These are phyloP conservation scores for Leucoraja erinaceus DNA, from an alignment of 2,113 vertebrate species.

Conservation along the genomic window DNA sequence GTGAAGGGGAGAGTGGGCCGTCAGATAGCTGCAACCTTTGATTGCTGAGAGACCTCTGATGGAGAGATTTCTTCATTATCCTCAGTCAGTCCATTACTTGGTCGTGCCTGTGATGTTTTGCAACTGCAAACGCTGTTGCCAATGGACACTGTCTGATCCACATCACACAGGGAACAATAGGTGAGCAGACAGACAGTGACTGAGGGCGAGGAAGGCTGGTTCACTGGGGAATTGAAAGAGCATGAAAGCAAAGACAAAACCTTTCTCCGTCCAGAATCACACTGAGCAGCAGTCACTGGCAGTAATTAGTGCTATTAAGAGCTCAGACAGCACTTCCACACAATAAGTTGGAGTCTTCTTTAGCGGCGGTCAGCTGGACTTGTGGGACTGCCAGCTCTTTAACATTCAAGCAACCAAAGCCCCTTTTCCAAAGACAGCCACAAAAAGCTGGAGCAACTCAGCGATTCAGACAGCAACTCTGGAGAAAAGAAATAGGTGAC, in stretches of 20 bases:
- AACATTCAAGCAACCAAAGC: neutral
- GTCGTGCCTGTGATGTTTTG: neutral
- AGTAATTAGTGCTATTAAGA: constrained; percentile 1
- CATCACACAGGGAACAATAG: neutral
- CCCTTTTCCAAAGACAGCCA: too few species aligned
- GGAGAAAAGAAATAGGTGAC: too few species aligned
- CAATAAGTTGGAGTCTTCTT: neutral
- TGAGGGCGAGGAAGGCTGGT: neutral
- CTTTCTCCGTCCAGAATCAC: neutral
- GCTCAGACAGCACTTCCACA: neutral
- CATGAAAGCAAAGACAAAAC: neutral
- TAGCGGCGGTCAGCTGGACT: too few species aligned
- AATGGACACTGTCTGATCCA: neutral
- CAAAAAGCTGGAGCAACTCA: too few species aligned
- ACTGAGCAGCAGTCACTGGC: neutral
- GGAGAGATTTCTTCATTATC: neutral
- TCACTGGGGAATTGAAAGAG: neutral
- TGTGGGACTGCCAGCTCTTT: neutral
- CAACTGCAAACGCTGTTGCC: neutral
- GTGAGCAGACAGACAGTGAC: neutral
- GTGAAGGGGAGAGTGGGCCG: neutral
- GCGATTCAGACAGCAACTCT: too few species aligned
- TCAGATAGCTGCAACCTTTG: neutral
- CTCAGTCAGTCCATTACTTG: neutral
- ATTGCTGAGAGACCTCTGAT: neutral